Percentiles rank a stretch among this genome's conserved stretches.
Conservation (phyloP, 2,113 vertebrate species). For the Plotosus lineatus region DNA sequence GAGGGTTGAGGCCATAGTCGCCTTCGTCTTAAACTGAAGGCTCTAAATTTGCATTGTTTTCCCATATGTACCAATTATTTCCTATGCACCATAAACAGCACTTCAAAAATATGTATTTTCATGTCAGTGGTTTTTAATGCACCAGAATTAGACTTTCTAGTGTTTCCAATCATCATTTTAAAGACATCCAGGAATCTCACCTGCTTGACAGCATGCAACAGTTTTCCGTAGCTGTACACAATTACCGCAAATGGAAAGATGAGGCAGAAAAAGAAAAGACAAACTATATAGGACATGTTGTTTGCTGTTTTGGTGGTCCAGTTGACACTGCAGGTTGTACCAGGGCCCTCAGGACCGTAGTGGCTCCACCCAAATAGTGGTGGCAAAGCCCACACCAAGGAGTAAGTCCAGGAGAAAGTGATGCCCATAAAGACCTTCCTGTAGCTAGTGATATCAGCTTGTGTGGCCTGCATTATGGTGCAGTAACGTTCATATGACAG, state of each 20-base stretch:
- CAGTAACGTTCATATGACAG: constrained; percentile 79
- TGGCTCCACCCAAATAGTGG: constrained; percentile 80
- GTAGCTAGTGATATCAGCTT: constrained; percentile 72
- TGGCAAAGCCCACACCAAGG: constrained; percentile 73
- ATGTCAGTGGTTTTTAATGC: neutral
- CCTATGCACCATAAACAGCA: neutral
- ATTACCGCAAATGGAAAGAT: constrained; percentile 76
- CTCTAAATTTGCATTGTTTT: neutral
- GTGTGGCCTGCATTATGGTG: constrained; percentile 69
- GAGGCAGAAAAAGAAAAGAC: constrained; percentile 80
- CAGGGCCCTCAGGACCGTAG: constrained; percentile 75
- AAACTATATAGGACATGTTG: constrained; percentile 78
- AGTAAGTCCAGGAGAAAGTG: constrained; percentile 78
- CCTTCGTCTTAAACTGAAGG: neutral
- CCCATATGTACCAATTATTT: neutral
- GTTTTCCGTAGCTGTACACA: constrained; percentile 76
- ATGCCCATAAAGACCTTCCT: constrained; percentile 71
- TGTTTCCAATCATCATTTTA: neutral
- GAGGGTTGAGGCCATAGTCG: neutral
- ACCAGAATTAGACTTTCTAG: neutral
- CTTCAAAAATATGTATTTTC: neutral
- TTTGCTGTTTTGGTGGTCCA: constrained; percentile 73
- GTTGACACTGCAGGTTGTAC: constrained; percentile 74
- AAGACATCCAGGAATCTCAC: constrained; percentile 54
- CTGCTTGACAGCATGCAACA: constrained; percentile 75